Conservation (phyloP, 2,888 invertebrate genomes). For the Julus scandinavius region DNA sequence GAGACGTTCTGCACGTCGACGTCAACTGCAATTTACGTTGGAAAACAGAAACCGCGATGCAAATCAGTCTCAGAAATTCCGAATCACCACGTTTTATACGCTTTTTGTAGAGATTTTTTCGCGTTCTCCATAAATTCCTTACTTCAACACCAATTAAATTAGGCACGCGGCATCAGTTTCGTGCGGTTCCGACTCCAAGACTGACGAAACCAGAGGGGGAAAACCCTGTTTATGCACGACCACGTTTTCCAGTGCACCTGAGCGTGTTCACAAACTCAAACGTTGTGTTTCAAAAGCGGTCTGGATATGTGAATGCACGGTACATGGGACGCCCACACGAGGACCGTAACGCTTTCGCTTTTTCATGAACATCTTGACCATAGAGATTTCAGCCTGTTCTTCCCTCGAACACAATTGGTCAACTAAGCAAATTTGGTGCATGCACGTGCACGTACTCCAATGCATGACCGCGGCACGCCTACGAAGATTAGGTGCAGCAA, state of each 20-base stretch:
- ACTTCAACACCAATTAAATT: constrained; percentile 30
- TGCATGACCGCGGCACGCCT: neutral
- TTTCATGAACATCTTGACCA: no score
- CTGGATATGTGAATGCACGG: neutral
- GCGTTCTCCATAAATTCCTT: neutral
- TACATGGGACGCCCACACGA: neutral
- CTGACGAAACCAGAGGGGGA: neutral
- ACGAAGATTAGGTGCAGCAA: constrained; percentile 27
- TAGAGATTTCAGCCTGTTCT: neutral
- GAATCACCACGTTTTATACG: no score
- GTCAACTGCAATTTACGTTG: constrained; percentile 1
- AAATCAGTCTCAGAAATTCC: neutral
- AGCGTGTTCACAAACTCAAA: neutral
- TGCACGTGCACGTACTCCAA: constrained; percentile 16
- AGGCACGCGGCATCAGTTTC: constrained; percentile 9
- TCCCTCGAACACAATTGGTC: neutral
- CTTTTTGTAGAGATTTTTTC: neutral
- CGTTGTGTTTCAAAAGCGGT: neutral
- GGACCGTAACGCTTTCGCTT: neutral
- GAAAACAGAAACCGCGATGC: constrained; percentile 26
- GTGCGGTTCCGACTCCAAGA: neutral
- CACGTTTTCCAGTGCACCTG: neutral
- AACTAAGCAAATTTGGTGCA: constrained; percentile 18
- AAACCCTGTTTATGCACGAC: neutral
- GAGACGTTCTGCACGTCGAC: neutral